Evolutionary conservation across 2,888 invertebrate genomes (phyloP).

Genomic region (Atrina japonica): DNA sequence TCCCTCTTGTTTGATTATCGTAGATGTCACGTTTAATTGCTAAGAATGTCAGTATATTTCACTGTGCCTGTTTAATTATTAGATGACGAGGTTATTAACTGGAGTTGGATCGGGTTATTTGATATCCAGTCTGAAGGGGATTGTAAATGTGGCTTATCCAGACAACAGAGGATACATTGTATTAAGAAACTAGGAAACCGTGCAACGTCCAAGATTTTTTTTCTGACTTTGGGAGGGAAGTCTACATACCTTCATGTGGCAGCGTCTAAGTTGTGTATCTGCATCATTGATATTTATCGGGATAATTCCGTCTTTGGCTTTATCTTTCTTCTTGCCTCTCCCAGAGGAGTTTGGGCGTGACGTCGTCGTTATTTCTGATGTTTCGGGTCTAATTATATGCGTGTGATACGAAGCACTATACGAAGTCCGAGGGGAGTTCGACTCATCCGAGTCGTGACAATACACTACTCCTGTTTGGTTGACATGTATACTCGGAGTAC

Average conservation of each 20-base stretch:
- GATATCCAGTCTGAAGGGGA: too few species aligned
- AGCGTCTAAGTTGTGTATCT: conserved; percentile 22
- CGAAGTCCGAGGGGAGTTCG: conserved; percentile 69
- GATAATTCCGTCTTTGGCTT: background rate
- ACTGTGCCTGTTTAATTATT: too few species aligned
- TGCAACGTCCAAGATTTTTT: too few species aligned
- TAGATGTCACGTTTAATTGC: too few species aligned
- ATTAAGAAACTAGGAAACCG: too few species aligned
- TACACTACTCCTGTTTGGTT: conserved; percentile 76
- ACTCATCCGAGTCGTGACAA: conserved; percentile 75
- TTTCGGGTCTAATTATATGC: conserved; percentile 49
- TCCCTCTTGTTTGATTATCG: too few species aligned
- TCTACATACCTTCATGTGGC: conserved; percentile 19
- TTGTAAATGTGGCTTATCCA: too few species aligned
- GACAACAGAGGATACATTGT: too few species aligned
- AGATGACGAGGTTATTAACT: too few species aligned
- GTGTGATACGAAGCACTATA: conserved; percentile 57
- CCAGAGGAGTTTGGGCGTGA: conserved; percentile 40
- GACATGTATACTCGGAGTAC: conserved; percentile 78
- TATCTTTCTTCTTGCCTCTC: conserved; percentile 25
- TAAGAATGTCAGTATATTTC: too few species aligned
- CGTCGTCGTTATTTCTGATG: conserved; percentile 46
- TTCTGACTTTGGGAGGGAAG: too few species aligned
- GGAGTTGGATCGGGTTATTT: too few species aligned
- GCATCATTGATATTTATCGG: conserved; percentile 19